A percentile compares a stretch with the other conserved stretches of the same genome.
Evolutionary conservation across 2,888 invertebrate genomes (phyloP).

Genomic region (Crossocerus cetratus): DNA sequence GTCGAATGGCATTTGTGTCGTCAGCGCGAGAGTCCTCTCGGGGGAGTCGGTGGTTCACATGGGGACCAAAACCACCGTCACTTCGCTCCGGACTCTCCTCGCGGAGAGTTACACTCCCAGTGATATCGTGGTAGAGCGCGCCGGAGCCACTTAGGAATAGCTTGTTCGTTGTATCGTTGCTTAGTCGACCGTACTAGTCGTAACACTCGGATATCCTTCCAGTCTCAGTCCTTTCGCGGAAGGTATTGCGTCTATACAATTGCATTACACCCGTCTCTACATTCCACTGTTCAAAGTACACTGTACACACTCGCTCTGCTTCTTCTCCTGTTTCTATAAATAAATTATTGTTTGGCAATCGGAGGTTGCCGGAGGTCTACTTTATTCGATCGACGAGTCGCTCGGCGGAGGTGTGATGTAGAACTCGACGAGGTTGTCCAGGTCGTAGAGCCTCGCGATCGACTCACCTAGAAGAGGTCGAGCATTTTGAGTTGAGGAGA

Average conservation of each 20-base stretch:
- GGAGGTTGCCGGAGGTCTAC: conserved; percentile 24
- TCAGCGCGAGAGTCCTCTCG: too few species aligned
- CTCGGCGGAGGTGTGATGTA: conserved; percentile 70
- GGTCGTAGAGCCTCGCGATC: conserved; percentile 71
- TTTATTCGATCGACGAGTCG: conserved; percentile 59
- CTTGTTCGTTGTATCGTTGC: conserved; percentile 56
- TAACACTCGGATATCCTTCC: too few species aligned
- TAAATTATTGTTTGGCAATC: conserved; percentile 61
- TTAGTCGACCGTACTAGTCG: conserved; percentile 46
- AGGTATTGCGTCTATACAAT: conserved; percentile 31
- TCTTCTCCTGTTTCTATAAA: conserved; percentile 47
- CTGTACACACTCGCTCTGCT: conserved; percentile 25
- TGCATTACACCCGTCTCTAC: conserved; percentile 31
- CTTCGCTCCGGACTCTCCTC: too few species aligned
- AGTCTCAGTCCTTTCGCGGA: too few species aligned
- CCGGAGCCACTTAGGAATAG: conserved; percentile 35
- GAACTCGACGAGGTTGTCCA: conserved; percentile 75
- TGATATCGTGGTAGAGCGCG: background rate
- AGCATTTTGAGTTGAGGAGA: background rate
- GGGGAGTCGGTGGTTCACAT: too few species aligned
- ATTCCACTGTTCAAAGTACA: conserved; percentile 35
- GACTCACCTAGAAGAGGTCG: conserved; percentile 72
- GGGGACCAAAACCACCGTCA: too few species aligned
- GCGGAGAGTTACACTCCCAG: conserved; percentile 26
- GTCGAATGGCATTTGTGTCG: too few species aligned